These are phyloP conservation scores for Phenacoccus solenopsis DNA, from an alignment of 1,140 invertebrate genomes.

Conservation along the genomic window DNA sequence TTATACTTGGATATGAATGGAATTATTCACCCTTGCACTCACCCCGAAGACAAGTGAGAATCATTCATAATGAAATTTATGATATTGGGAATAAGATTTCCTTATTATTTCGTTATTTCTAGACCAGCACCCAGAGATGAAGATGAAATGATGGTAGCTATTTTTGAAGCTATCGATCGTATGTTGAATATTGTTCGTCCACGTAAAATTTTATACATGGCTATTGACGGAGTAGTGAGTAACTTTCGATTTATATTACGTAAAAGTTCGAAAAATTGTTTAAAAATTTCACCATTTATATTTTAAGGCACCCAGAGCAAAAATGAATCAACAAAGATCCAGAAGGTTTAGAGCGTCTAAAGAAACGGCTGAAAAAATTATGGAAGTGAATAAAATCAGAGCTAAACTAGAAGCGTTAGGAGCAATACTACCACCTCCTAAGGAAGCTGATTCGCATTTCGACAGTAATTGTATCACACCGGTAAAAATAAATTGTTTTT, in stretches of 20 bases:
- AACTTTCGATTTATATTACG: slow-evolving; percentile 6
- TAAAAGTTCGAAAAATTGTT: slow-evolving; percentile 7
- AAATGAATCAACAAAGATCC: slow-evolving; percentile 99
- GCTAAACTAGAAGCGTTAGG: slow-evolving; percentile 64
- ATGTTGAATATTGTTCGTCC: slow-evolving; percentile 92
- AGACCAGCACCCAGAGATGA: slow-evolving; percentile 94
- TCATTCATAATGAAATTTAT: not conserved
- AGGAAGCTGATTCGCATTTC: slow-evolving; percentile 84
- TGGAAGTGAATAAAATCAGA: slow-evolving; percentile 67
- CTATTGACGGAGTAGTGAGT: slow-evolving; percentile 94
- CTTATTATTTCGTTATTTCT: slow-evolving; percentile 25
- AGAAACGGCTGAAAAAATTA: slow-evolving; percentile 80
- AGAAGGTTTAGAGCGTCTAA: slow-evolving; percentile 92
- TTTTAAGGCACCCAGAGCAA: slow-evolving; percentile 78
- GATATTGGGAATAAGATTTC: not conserved
- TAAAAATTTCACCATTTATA: slow-evolving; percentile 13
- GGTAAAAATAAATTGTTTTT: slow-evolving; percentile 33
- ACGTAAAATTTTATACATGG: slow-evolving; percentile 94
- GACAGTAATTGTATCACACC: slow-evolving; percentile 99
- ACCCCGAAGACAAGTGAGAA: slow-evolving; percentile 92
- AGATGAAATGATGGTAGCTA: slow-evolving; percentile 99
- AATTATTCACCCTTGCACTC: slow-evolving; percentile 98
- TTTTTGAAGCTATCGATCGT: slow-evolving; percentile 97
- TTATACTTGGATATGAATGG: slow-evolving; percentile 99
- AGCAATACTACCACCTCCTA: slow-evolving; percentile 70